Percentiles rank a stretch among this genome's conserved stretches.
Conservation (phyloP, 2,888 invertebrate genomes). For the Ctena decussata region DNA sequence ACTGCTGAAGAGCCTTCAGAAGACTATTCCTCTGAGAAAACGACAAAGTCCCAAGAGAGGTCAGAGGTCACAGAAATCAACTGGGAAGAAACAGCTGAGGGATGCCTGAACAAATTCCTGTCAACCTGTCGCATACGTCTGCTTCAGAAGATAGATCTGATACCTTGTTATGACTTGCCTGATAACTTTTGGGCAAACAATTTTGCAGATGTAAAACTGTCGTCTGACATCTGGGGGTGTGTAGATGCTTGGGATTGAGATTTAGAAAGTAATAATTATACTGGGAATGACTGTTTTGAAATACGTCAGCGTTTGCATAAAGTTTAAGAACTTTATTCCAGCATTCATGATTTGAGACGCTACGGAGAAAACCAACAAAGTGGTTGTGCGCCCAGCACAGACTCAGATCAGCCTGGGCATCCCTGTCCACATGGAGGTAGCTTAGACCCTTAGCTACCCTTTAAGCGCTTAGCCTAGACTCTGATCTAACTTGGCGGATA, state of each 20-base stretch:
- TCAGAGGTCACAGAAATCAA: not conserved
- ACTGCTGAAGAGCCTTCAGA: not conserved
- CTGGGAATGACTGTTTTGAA: too few relatives aligned
- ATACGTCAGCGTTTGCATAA: too few relatives aligned
- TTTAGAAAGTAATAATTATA: too few relatives aligned
- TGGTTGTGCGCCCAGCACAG: too few relatives aligned
- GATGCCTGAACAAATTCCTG: constrained; percentile 27
- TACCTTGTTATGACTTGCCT: constrained; percentile 51
- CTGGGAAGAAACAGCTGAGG: constrained; percentile 14
- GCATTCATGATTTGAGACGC: too few relatives aligned
- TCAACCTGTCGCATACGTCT: constrained; percentile 42
- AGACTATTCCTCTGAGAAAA: not conserved
- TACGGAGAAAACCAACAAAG: too few relatives aligned
- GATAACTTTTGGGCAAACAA: constrained; percentile 61
- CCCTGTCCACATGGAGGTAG: too few relatives aligned
- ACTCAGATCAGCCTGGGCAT: too few relatives aligned
- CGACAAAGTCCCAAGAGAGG: not conserved
- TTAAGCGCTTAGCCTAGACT: too few relatives aligned
- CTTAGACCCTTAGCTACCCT: too few relatives aligned
- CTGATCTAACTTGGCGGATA: too few relatives aligned
- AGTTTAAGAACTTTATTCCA: too few relatives aligned
- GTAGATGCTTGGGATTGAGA: constrained; percentile 48
- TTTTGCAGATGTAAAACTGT: constrained; percentile 50
- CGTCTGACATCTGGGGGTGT: constrained; percentile 43
- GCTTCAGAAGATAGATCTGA: constrained; percentile 34